A percentile compares a stretch with the other conserved stretches of the same genome.
These are phyloP conservation scores for Cassiopea andromeda DNA, from an alignment of 30 jellyfish, hydroid and myxozoan species.

Conservation along the genomic window DNA sequence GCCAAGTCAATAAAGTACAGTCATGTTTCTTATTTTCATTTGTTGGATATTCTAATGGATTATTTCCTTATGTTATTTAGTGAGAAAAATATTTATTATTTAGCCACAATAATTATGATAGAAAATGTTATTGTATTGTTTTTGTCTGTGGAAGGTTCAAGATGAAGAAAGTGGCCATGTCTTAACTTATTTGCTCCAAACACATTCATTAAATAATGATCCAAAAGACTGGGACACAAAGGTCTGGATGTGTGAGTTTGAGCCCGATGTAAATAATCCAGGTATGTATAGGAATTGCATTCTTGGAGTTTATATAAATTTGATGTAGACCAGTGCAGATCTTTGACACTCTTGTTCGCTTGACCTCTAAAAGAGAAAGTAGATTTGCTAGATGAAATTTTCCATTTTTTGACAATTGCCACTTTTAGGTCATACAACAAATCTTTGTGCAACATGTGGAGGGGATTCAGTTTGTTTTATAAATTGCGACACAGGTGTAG, in stretches of 20 bases:
- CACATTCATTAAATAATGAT: slow-evolving; percentile 90
- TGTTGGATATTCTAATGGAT: neutral
- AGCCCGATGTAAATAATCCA: slow-evolving; percentile 86
- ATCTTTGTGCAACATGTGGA: slow-evolving; percentile 96
- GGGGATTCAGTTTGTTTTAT: slow-evolving; percentile 98
- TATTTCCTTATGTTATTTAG: neutral
- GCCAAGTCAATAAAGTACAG: slow-evolving; percentile 54
- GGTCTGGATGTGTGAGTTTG: slow-evolving; percentile 99
- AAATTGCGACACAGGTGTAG: slow-evolving; percentile 87
- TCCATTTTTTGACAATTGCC: neutral
- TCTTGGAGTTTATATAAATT: no score
- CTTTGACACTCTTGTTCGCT: no score
- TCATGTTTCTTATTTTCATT: no score
- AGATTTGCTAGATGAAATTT: no score
- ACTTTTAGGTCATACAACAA: slow-evolving; percentile 76
- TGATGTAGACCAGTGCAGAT: no score
- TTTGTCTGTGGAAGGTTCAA: neutral
- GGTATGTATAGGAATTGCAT: slow-evolving; percentile 29
- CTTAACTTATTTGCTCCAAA: slow-evolving; percentile 79
- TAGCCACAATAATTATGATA: no score
- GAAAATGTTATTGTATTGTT: no score
- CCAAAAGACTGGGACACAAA: slow-evolving; percentile 96
- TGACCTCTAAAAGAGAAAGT: no score
- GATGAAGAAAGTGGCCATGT: slow-evolving; percentile 29
- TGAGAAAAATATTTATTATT: neutral